phyloP scores from a whole-genome alignment of 1,140 invertebrate species.

The Triops cancriformis region DNA sequence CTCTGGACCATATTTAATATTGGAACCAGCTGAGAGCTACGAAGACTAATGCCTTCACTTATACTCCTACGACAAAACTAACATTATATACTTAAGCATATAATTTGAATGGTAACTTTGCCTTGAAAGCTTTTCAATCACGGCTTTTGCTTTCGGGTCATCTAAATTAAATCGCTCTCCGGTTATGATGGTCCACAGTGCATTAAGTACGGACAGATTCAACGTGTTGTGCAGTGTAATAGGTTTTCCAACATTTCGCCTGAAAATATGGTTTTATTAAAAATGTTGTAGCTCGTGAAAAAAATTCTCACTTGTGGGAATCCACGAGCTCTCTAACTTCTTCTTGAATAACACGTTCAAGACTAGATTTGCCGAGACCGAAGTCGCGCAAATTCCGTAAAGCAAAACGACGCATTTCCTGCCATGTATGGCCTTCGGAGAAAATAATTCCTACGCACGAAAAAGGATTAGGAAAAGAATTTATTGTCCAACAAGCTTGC shows the following conservation, averaged over 20 bases:
- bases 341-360: conserved; percentile 49
- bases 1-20: neutral
- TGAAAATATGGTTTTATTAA: neutral
- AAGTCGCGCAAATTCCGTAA: conserved; percentile 51
- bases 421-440: conserved; percentile 52
- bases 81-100: neutral
- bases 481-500: neutral
- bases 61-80: neutral
- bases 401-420: conserved; percentile 49
- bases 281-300: neutral
- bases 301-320: neutral
- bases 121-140: neutral
- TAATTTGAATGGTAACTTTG: neutral
- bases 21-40: neutral
- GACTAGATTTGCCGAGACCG: conserved; percentile 50
- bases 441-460: conserved; percentile 51
- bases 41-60: neutral
- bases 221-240: conserved; percentile 19
- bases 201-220: conserved; percentile 23
- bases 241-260: neutral
- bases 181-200: conserved; percentile 25
- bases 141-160: conserved; percentile 12
- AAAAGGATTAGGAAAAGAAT: neutral
- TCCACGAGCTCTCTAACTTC: conserved; percentile 48
- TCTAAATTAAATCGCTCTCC: conserved; percentile 22